These are phyloP conservation scores for Vidua macroura DNA, from an alignment of 2,113 vertebrate species.

Conservation along the genomic window DNA sequence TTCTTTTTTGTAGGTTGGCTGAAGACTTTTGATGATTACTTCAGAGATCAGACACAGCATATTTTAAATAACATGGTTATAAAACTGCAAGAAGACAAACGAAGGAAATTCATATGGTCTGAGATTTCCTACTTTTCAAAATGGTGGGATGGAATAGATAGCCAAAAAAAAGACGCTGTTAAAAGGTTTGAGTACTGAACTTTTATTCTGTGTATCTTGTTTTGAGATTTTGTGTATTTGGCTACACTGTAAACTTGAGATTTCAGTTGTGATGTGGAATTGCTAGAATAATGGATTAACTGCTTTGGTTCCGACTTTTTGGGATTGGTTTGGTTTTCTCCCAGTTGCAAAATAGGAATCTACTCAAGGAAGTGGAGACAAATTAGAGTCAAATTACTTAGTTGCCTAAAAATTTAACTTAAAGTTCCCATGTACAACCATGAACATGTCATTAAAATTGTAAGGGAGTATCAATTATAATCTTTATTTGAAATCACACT, in stretches of 20 bases:
- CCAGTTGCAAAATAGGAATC: neutral
- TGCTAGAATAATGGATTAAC: neutral
- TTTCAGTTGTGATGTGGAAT: neutral
- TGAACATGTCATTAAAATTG: neutral
- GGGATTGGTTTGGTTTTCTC: neutral
- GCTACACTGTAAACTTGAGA: neutral
- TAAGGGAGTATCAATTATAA: neutral
- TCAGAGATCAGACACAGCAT: slow-evolving; percentile 88
- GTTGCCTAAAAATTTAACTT: neutral
- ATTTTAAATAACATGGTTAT: slow-evolving; percentile 93
- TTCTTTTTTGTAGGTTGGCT: slow-evolving; percentile 85
- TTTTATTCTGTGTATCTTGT: neutral
- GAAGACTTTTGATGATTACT: slow-evolving; percentile 93
- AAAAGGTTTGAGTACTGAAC: slow-evolving; percentile 79
- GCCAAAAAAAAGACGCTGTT: slow-evolving; percentile 82
- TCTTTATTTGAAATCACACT: neutral
- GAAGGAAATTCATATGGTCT: slow-evolving; percentile 90
- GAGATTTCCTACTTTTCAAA: slow-evolving; percentile 92
- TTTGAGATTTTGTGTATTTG: neutral
- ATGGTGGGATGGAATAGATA: slow-evolving; percentile 89
- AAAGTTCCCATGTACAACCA: neutral
- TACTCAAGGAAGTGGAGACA: neutral
- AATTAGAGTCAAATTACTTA: neutral
- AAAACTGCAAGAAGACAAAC: slow-evolving; percentile 83
- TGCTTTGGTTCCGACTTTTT: neutral